Evolutionary conservation across 2,113 vertebrate species (phyloP), one percentile per base, ranked within the genome.

Genomic region (Xiphias gladius): DNA sequence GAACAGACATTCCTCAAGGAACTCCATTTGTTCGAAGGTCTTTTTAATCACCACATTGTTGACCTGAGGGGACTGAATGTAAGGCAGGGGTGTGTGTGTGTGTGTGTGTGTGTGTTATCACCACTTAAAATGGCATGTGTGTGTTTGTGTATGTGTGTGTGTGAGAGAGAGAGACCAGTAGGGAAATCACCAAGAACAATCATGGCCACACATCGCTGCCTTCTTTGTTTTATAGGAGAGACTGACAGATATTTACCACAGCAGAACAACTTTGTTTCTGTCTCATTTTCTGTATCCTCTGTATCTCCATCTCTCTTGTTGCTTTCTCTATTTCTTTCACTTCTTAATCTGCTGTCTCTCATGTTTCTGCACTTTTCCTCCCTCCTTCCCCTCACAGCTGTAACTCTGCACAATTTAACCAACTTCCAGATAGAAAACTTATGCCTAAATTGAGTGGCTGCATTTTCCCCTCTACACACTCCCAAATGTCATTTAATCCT

Each of bases 141-240:
- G 43, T 22, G 26, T 71, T 68, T 85, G 72, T 50, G 37, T 50
- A 52, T 67, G 71, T 64, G 26, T 28, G 64, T 37, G 59, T 26
- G 65, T 7, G 24, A 26, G 62, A 65, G 73, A 20, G 39, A 54
- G 5, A 58, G 68, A 81, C 90, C 92, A 62, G 84, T 20, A 72
- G 93, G 93, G 92, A 93, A 94, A 93, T 94, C 90, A 93, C 52
- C 62, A 72, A 73, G 74, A 88, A 86, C 91, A 91, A 88, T 93
- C 82, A 80, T 30, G 3, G 75, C 77, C 88, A 86, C 93, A 89
- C 92, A 80, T 88, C 67, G 50, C 59, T 82, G 85, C 82, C 73
- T 80, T 67, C 86, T 88, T 91, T 92, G 88, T 92, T 84, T 82
- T 58, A 58, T 4, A 63, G 66, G 12, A 66, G 71, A 82, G 54